phyloP scores from a whole-genome alignment of 2,797 vertebrate species.

The Clarias platycephalus region DNA sequence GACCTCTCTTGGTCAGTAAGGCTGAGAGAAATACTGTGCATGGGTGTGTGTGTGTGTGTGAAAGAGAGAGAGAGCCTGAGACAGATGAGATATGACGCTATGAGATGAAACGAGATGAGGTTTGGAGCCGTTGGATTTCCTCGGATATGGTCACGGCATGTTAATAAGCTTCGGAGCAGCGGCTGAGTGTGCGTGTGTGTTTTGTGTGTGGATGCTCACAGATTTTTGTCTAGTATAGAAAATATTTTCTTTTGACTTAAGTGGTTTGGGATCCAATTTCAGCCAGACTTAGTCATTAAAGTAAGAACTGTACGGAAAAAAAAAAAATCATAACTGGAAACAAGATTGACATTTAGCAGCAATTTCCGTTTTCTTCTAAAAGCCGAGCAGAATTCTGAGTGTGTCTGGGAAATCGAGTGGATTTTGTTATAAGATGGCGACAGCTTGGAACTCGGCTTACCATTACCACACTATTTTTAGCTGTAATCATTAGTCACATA shows the following conservation, averaged over 20 bases:
- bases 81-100: neutral
- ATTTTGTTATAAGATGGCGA: neutral
- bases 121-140: constrained; percentile 12
- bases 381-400: neutral
- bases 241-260: neutral
- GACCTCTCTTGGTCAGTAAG: constrained; percentile 1
- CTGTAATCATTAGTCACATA: neutral
- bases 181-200: neutral
- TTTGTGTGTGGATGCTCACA: neutral
- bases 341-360: constrained; percentile 1
- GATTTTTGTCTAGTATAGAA: neutral
- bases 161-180: neutral
- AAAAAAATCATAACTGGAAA: neutral
- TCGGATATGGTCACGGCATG: neutral
- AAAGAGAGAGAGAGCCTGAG: neutral
- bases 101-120: neutral
- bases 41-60: neutral
- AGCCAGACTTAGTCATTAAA: neutral
- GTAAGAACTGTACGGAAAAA: neutral
- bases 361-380: neutral
- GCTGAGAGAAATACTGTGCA: neutral
- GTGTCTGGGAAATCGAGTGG: neutral
- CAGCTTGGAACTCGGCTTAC: neutral
- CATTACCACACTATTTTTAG: too few species aligned
- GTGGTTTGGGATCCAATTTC: neutral